A percentile compares a stretch with the other conserved stretches of the same genome.
These are phyloP conservation scores for Pristionchus fissidentatus DNA, from an alignment of 2,888 invertebrate genomes.

Conservation along the genomic window DNA sequence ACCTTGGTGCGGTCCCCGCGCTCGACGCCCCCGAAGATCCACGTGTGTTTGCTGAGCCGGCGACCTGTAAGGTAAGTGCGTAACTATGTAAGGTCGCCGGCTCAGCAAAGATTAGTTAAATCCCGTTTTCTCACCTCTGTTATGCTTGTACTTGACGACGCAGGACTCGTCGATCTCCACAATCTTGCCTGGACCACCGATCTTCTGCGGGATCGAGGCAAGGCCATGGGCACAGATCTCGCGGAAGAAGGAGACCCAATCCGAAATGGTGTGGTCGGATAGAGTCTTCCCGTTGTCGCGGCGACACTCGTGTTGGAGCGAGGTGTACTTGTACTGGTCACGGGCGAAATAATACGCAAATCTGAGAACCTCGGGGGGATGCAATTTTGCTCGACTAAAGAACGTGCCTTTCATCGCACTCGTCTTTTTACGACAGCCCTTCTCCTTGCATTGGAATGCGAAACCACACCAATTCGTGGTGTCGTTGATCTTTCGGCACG, in stretches of 20 bases:
- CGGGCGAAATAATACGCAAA: background rate
- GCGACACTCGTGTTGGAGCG: background rate
- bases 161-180: slow-evolving; percentile 34
- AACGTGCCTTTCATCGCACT: background rate
- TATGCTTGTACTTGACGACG: background rate
- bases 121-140: slow-evolving; percentile 4
- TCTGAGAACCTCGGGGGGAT: background rate
- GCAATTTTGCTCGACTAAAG: background rate
- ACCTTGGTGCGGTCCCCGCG: background rate
- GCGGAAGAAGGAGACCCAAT: background rate
- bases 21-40: slow-evolving; percentile 38
- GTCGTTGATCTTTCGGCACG: background rate
- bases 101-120: background rate
- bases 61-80: too few species aligned
- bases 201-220: background rate
- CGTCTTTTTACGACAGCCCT: background rate
- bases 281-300: background rate
- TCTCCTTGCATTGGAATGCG: background rate
- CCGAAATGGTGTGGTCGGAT: background rate
- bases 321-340: background rate
- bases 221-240: background rate
- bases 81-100: background rate
- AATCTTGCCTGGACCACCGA: slow-evolving; percentile 21
- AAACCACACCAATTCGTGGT: background rate
- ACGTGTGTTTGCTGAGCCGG: background rate